Base-by-base conservation (phyloP, 2,888 invertebrate species). In the Synanthedon myopaeformis region DNA sequence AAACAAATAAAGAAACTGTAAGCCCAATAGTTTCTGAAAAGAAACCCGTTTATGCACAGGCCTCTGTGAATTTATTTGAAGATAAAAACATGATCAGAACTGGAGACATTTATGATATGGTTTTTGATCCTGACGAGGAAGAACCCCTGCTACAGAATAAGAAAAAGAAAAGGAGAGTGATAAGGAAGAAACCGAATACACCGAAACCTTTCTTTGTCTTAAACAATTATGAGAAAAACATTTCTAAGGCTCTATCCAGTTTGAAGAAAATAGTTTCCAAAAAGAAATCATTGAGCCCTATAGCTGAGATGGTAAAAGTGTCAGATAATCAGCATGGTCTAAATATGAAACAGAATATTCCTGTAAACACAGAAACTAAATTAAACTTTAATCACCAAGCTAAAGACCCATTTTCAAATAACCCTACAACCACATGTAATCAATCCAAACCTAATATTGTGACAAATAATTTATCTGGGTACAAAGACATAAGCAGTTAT, bases 31-130 rank as follows among this genome's bases (percentile, higher is more conserved):
- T 14, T 45, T 45, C 45, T 45, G 12, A 3, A 13, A 67, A 64
- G 19, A 73, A 63, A 48, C 19, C 63, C 17, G 42, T 62, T 8
- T 60, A 68, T 2, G 72, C 70, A 28, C 73, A 67, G 56, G 58
- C 61, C 4, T 82, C 82, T 48, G 70, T 76, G 49, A 72, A 66
- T 66, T 60, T 82, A 13, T 66, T 82, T 52, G 79, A 78, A 53
- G 70, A 76, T 3, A 74, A 69, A 55, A 69, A 61, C 14, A 58
- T 69, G 52, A 64, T 72, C 56, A 62, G 63, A 41, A 42, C 54
- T 55, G 65, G 66, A 8, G 85, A 86, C 66, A 64, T 87, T 3
- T 88, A 88, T 64, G 88, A 88, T 60, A 88, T 88, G 54, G 86
- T 86, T 14, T 88, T 69, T 72, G 83, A 88, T 58, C 87, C 88